These are phyloP conservation scores for Helicolenus hilgendorfi DNA, from an alignment of 2,797 vertebrate species.

Conservation along the genomic window DNA sequence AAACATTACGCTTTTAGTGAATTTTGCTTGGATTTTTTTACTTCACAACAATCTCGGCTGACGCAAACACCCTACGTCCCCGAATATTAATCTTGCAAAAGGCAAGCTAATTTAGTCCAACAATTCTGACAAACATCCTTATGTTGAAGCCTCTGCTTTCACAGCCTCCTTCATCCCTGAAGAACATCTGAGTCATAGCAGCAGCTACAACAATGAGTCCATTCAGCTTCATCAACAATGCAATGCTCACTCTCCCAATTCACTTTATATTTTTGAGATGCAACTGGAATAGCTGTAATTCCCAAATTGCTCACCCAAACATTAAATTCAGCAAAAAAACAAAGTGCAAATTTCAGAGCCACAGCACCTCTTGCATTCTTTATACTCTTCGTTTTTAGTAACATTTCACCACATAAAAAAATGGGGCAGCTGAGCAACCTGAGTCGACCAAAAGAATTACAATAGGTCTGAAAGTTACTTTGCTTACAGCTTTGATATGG, in stretches of 20 bases:
- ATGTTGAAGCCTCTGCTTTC: constrained; percentile 5
- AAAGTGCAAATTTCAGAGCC: background rate
- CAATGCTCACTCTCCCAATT: background rate
- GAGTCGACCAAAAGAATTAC: background rate
- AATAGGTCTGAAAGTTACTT: background rate
- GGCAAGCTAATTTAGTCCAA: background rate
- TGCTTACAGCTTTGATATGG: background rate
- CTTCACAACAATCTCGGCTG: background rate
- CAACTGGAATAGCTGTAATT: constrained; percentile 4
- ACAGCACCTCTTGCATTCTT: background rate
- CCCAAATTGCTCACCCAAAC: constrained; percentile 9
- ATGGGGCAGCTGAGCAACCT: background rate
- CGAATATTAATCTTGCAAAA: background rate
- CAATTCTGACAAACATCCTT: background rate
- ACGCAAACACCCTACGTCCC: background rate
- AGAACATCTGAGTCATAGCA: constrained; percentile 26
- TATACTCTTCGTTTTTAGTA: background rate
- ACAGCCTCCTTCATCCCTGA: constrained; percentile 4
- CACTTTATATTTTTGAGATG: constrained; percentile 1
- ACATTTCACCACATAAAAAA: background rate
- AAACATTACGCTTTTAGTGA: background rate
- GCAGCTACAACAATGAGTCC: constrained; percentile 20
- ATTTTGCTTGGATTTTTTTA: background rate
- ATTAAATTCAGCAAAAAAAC: background rate
- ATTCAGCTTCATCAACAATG: constrained; percentile 28